phyloP scores from a whole-genome alignment of 1,140 invertebrate genomes.

The Mya arenaria region DNA sequence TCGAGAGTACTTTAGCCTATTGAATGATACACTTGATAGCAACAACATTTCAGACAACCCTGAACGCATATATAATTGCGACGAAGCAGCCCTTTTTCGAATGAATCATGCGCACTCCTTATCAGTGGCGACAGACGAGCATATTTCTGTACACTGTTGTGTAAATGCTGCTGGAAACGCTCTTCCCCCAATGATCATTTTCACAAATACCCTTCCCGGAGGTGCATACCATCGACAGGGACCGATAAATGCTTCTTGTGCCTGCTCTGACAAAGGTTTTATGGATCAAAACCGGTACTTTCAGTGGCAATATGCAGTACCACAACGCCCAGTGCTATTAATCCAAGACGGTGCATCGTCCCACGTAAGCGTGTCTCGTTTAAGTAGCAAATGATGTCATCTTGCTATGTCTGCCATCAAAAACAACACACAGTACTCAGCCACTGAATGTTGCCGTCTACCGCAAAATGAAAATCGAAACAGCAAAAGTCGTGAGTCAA shows the following conservation, averaged over 20 bases:
- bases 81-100: constrained; percentile 23
- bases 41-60: constrained; percentile 20
- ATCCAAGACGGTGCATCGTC: constrained; percentile 51
- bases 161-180: constrained; percentile 36
- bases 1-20: constrained; percentile 8
- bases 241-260: constrained; percentile 34
- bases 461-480: constrained; percentile 46
- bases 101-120: constrained; percentile 37
- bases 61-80: constrained; percentile 40
- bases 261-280: constrained; percentile 50
- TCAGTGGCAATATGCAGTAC: constrained; percentile 34
- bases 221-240: constrained; percentile 8
- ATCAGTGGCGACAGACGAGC: constrained; percentile 27
- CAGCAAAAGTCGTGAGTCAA: constrained; percentile 41
- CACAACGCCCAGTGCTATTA: constrained; percentile 13
- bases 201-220: constrained; percentile 22
- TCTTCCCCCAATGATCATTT: constrained; percentile 49
- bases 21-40: constrained; percentile 18
- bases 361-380: constrained; percentile 17
- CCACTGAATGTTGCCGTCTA: constrained; percentile 45
- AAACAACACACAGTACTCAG: constrained; percentile 36
- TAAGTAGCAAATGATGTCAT: constrained; percentile 45
- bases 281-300: constrained; percentile 40
- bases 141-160: constrained; percentile 56
- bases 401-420: constrained; percentile 23